Evolutionary conservation across 53 echinoderm and acorn worm species (phyloP), one percentile per base, ranked within the genome.

Genomic region (Actinopyga echinites): DNA sequence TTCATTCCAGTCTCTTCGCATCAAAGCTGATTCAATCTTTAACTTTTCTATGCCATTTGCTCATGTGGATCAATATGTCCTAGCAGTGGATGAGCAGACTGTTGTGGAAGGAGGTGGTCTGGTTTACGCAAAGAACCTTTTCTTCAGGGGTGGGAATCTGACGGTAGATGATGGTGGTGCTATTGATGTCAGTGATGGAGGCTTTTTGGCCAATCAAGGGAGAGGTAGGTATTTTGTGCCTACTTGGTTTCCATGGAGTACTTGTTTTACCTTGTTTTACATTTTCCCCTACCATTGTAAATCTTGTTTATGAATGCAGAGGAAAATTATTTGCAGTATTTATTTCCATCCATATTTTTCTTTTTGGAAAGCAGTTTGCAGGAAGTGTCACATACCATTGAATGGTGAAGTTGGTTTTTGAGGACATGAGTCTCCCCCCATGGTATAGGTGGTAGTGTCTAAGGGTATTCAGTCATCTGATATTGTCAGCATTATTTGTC

Each of bases 91-190:
- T 57, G 5, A 56, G 2, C 69, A 54, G 42, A 81, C 92, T 9
- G 30, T 88, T 38, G 88, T 95, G 19, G 95, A 95, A 88, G 95
- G 95, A 43, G 95, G 95, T 10, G 95, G 92, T 40, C 53, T 69
- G n/a, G 84, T 95, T 8, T 90, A 95, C 73, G 92, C 88, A 15
- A 92, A 95, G 35, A 90, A 92, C 63, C 56, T 95, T 32, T 34
- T 74, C 62, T 80, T 92, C 7, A 85, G 83, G 58, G 67, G 53
- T 9, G 68, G 68, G 20, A 90, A 90, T 71, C 83, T 95, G 92
- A 92, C 90, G 22, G 92, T 95, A 35, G 95, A 95, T 92, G 95
- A 95, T 84, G 95, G 95, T 30, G 95, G 95, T 13, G 58, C 49
- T 30, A 65, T 95, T 20, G 90, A 92, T 69, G 92, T 89, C 57